A percentile compares a stretch with the other conserved stretches of the same genome.
Conservation (phyloP, 1,140 invertebrate genomes). For the Doryteuthis pealeii region DNA sequence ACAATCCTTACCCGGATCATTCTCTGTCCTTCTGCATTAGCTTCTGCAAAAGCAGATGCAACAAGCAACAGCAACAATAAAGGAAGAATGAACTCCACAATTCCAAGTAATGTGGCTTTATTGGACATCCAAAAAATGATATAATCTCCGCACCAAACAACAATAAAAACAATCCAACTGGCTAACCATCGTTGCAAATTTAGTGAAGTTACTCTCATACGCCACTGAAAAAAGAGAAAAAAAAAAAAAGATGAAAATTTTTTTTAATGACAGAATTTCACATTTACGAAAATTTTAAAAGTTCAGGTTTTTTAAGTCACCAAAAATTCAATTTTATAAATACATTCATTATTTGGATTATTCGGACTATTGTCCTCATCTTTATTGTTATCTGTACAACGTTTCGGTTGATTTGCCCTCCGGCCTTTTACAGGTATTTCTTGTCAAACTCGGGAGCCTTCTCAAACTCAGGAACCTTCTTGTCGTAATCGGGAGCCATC, state of each 20-base stretch:
- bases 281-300: neutral
- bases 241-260: neutral
- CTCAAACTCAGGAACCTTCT: too few species aligned
- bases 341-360: neutral
- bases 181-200: constrained; percentile 59
- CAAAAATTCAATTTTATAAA: neutral
- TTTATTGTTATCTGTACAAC: too few species aligned
- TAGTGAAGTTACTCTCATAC: constrained; percentile 50
- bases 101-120: constrained; percentile 44
- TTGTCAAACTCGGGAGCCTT: too few species aligned
- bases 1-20: constrained; percentile 52
- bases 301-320: neutral
- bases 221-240: constrained; percentile 47
- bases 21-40: constrained; percentile 57
- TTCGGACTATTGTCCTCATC: too few species aligned
- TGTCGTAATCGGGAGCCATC: too few species aligned
- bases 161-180: constrained; percentile 52
- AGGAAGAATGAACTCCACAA: constrained; percentile 55
- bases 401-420: too few species aligned
- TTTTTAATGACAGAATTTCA: neutral
- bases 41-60: constrained; percentile 58
- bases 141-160: constrained; percentile 53
- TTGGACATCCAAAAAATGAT: constrained; percentile 53
- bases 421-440: too few species aligned
- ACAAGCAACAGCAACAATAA: constrained; percentile 52